Evolutionary conservation across 2,113 vertebrate genomes (phyloP).

Genomic region (Hippocampus comes): DNA sequence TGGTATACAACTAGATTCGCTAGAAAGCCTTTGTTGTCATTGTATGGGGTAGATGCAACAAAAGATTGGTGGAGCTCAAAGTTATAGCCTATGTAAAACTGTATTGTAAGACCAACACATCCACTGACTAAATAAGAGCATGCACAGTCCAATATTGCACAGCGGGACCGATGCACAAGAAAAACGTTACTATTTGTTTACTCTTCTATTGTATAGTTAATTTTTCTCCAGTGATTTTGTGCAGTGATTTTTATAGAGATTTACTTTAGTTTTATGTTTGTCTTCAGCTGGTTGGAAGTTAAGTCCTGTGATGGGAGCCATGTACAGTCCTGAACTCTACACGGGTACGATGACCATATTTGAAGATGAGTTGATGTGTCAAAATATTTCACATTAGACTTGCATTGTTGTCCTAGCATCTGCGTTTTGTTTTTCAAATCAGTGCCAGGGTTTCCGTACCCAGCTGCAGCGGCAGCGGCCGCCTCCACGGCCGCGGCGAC

Average conservation of each 20-base stretch:
- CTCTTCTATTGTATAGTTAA: not conserved
- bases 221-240: not conserved
- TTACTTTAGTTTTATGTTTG: not conserved
- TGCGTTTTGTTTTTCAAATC: constrained; percentile 23
- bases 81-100: too few relatives aligned
- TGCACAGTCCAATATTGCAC: too few relatives aligned
- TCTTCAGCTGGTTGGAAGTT: constrained; percentile 91
- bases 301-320: constrained; percentile 95
- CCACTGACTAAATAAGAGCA: too few relatives aligned
- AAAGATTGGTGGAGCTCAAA: too few relatives aligned
- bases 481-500: constrained; percentile 79
- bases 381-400: not conserved
- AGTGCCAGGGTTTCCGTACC: constrained; percentile 98
- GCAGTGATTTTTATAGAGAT: not conserved
- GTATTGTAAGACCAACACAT: too few relatives aligned
- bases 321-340: constrained; percentile 98
- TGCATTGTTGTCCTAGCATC: not conserved
- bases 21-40: too few relatives aligned
- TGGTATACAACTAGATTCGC: too few relatives aligned
- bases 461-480: constrained; percentile 77
- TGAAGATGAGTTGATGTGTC: not conserved
- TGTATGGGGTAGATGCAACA: too few relatives aligned
- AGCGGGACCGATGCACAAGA: not conserved
- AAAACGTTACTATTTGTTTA: not conserved
- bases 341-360: constrained; percentile 77